Percentiles rank a stretch among this genome's conserved stretches.
Conservation (phyloP, 2,113 vertebrate species). For the Heptranchias perlo region DNA sequence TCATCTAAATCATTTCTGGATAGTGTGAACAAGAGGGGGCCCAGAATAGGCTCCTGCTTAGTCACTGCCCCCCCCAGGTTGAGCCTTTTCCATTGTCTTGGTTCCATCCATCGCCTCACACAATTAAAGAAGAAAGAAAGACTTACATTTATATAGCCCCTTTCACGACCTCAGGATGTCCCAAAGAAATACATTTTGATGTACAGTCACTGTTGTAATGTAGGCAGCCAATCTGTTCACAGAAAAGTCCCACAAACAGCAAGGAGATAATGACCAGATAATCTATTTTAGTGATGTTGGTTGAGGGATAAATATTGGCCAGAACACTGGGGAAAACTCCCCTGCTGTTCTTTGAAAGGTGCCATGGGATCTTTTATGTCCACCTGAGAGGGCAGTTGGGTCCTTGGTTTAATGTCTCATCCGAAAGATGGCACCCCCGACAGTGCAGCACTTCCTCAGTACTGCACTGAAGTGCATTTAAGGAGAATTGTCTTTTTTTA, state of each 20-base stretch:
- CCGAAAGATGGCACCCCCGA: neutral
- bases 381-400: neutral
- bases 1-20: neutral
- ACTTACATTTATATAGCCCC: neutral
- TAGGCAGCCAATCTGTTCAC: neutral
- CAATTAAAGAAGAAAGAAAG: neutral
- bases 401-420: neutral
- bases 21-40: neutral
- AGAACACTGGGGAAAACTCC: neutral
- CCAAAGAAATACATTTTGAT: neutral
- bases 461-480: neutral
- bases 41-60: neutral
- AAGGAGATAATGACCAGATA: neutral
- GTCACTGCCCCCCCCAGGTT: neutral
- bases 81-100: neutral
- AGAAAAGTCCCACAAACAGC: neutral
- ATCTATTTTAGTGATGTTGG: neutral
- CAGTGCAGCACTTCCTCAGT: neutral
- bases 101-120: neutral
- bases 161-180: neutral
- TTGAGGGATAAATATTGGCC: neutral
- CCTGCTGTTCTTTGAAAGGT: neutral
- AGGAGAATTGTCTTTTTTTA: neutral
- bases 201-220: neutral
- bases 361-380: neutral